These are phyloP conservation scores for Aphidius gifuensis DNA, from an alignment of 1,140 invertebrate genomes.

Conservation along the genomic window DNA sequence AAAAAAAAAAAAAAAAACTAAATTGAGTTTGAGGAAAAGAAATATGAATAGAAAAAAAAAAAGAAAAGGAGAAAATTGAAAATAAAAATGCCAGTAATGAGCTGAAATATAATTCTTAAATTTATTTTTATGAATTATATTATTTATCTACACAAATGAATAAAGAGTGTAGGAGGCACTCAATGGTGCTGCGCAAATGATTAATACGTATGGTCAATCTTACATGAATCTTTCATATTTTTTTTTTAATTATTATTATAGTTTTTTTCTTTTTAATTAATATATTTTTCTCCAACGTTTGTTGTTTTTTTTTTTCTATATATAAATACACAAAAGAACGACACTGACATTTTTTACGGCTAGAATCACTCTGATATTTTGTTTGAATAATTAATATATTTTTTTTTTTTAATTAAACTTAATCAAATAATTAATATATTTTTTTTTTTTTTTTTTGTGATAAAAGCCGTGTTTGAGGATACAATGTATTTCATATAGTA, in stretches of 20 bases:
- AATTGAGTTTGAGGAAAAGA: too few species aligned
- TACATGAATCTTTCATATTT: background rate
- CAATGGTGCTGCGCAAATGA: slow-evolving; percentile 5
- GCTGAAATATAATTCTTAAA: background rate
- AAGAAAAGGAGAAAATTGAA: too few species aligned
- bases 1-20: too few species aligned
- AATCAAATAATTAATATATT: background rate
- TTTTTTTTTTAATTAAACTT: slow-evolving; percentile 15
- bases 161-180: slow-evolving; percentile 9
- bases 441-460: slow-evolving; percentile 14
- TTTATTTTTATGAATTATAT: background rate
- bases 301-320: slow-evolving; percentile 6
- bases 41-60: too few species aligned
- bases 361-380: slow-evolving; percentile 16
- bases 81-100: too few species aligned
- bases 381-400: too few species aligned
- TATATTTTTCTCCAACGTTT: background rate
- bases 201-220: slow-evolving; percentile 7
- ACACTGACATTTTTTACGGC: slow-evolving; percentile 16
- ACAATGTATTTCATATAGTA: background rate
- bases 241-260: background rate
- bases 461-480: slow-evolving; percentile 8
- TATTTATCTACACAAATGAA: slow-evolving; percentile 19
- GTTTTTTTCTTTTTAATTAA: slow-evolving; percentile 2
- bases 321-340: slow-evolving; percentile 25